These are phyloP conservation scores for Hemibates koningsi DNA, from an alignment of 2,113 vertebrate genomes.

Conservation along the genomic window DNA sequence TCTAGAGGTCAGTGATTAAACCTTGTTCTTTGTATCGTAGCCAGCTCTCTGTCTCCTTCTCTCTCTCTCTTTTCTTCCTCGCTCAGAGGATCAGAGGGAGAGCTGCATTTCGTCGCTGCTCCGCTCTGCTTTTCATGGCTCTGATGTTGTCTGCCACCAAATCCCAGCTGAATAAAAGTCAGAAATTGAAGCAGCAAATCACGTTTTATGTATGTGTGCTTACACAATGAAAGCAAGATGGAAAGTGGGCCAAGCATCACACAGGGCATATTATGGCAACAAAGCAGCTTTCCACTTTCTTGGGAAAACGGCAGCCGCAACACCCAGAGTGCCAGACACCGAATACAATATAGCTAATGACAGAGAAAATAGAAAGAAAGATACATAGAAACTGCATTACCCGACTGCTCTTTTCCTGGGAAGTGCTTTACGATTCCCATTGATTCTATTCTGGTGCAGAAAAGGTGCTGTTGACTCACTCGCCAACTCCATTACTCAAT, in stretches of 20 bases:
- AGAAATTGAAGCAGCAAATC: conserved; percentile 66
- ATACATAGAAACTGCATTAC: conserved; percentile 16
- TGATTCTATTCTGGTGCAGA: neutral
- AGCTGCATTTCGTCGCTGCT: conserved; percentile 26
- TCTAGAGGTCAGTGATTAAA: conserved; percentile 65
- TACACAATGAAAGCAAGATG: conserved; percentile 57
- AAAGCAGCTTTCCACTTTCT: conserved; percentile 57
- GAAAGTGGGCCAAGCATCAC: conserved; percentile 65
- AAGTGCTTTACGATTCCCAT: neutral
- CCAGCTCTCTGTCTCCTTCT: neutral
- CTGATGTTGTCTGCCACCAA: conserved; percentile 55
- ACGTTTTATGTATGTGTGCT: conserved; percentile 72
- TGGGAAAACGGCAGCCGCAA: conserved; percentile 12
- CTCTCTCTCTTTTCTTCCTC: neutral
- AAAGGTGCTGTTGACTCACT: neutral
- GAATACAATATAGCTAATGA: conserved; percentile 10
- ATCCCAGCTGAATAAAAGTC: conserved; percentile 67
- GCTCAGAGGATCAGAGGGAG: conserved; percentile 17
- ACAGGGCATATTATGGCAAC: conserved; percentile 56
- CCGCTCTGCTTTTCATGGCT: conserved; percentile 41
- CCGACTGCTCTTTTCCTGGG: conserved; percentile 1
- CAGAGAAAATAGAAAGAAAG: neutral
- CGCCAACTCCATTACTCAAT: neutral
- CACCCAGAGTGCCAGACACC: neutral
- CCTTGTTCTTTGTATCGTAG: conserved; percentile 27